Base-by-base conservation (phyloP, 1,140 invertebrate genomes). In the Lepidurus arcticus region DNA sequence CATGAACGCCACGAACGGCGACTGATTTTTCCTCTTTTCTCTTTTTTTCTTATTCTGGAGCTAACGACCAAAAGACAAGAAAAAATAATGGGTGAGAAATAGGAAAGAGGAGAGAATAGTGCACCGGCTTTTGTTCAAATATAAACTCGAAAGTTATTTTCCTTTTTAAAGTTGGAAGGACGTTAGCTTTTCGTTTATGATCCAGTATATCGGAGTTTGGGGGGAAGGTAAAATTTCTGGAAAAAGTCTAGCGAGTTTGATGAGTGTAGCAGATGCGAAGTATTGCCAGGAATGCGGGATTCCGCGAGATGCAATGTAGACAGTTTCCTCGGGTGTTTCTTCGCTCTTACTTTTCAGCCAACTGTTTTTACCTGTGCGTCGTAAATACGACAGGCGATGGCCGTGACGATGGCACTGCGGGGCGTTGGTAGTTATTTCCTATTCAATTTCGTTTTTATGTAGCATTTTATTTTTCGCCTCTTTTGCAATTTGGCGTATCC, bases 311-410 rank as follows among this genome's bases (percentile, higher is more conserved):
- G 16, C 34, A 3, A 34, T 13, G 16, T 65, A 65, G 53, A 65
- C 53, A 65, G 53, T 65, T 65, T 65, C 47, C 45, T 21, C 47
- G 24, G 24, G 24, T 24, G 21, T 53, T 53, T n/a, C 47, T 11
- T 11, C 53, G 5, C 7, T 21, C 16, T 65, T n/a, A 7, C 53
- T 21, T 65, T 65, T 65, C 53, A 65, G 16, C 53, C 7, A 13
- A n/a, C 16, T 65, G 53, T 65, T 65, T 65, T 65, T 65, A 65
- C 53, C 53, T 65, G 53, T 65, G 53, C 53, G 21, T 65, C 53
- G 53, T 65, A 65, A 65, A 65, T 65, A 34, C 53, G 53, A 65
- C 53, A 65, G 53, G 53, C 21, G 53, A 65, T 65, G 53, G 13
- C 53, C 53, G 53, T 65, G 53, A 65, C 53, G 53, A 65, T 65